phyloP scores from a whole-genome alignment of 2,797 vertebrate genomes.

The Melanotaenia pygmaea region DNA sequence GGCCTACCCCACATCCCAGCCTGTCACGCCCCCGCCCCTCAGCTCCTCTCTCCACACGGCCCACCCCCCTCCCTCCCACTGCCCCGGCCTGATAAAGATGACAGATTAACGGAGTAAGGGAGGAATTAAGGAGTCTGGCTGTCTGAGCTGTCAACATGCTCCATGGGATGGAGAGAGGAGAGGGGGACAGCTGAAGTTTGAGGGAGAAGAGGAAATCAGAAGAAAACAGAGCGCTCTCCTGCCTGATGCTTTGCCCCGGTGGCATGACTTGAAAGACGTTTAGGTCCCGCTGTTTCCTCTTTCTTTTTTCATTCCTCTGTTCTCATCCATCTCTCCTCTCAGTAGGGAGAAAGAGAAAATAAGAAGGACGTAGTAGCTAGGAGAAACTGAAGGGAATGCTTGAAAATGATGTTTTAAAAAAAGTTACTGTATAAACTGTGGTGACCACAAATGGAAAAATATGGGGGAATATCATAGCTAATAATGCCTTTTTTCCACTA shows the following conservation, averaged over 20 bases:
- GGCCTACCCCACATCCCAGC: conserved; percentile 74
- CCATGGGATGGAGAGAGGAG: conserved; percentile 74
- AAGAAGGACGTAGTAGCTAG: conserved; percentile 40
- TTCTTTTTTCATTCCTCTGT: conserved; percentile 49
- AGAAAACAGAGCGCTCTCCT: conserved; percentile 47
- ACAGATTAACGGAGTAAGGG: conserved; percentile 98
- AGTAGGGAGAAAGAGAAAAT: conserved; percentile 39
- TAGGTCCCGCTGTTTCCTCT: conserved; percentile 63
- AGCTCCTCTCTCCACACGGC: conserved; percentile 32
- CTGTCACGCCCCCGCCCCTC: conserved; percentile 80
- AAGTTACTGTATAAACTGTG: conserved; percentile 12
- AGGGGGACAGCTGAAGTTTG: conserved; percentile 68
- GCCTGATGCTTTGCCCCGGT: conserved; percentile 55
- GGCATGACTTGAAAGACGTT: conserved; percentile 68
- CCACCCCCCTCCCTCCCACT: conserved; percentile 62
- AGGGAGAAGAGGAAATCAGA: conserved; percentile 68
- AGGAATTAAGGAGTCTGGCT: conserved; percentile 96
- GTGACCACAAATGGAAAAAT: conserved; percentile 5
- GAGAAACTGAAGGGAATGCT: conserved; percentile 24
- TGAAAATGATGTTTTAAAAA: conserved; percentile 20
- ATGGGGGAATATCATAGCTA: conserved; percentile 6
- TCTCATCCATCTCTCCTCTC: conserved; percentile 58
- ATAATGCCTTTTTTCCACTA: neutral
- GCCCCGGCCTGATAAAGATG: conserved; percentile 97
- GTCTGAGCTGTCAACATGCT: conserved; percentile 88